Base-by-base conservation (phyloP, 2,888 invertebrate genomes). In the Scaptomyza cyrtandrae region DNA sequence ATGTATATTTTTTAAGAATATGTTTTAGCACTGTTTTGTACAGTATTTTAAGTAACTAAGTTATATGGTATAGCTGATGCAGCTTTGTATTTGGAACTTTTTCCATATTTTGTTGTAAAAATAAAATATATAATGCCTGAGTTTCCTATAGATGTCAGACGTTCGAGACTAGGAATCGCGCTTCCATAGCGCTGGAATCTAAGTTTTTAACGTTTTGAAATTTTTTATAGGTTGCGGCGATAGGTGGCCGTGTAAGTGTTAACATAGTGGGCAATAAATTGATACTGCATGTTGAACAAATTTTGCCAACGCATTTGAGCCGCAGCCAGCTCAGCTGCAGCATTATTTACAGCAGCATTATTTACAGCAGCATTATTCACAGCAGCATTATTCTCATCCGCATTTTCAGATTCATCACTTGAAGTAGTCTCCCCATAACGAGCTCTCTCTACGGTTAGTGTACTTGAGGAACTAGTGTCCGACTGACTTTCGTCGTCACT, bases 261-360 rank as follows among this genome's bases (percentile, higher is more conserved):
- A 52, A 86, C 83, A 55, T 75, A 62, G 43, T 44, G 46, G 31
- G 71, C 56, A 57, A 84, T 86, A 41, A 83, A 75, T 11, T 71
- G 66, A 66, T 80, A 72, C 39, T 86, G 86, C 53, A 35, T 50
- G 0, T 68, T 43, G 13, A 83, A 84, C 13, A 66, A 46, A 13
- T 43, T 10, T 27, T 57, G 44, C 78, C 78, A 83, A 27, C 61
- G 55, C 5, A 14, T n/a, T 6, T 67, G 67, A 31, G 60, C 63
- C 27, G 35, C 37, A 1, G 37, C 62, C 13, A 66, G 35, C 11
- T 50, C 43, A 39, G 39, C 16, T 5, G 6, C 19, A 10, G 33
- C 46, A 13, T 63, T 19, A 41, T 54, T 43, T 1, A 3, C 13
- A 24, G 16, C 13, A 16, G 7, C 58, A 11, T 33, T 43, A 41